These are phyloP conservation scores for Equus przewalskii DNA, from an alignment of 2,113 vertebrate species.

Conservation along the genomic window DNA sequence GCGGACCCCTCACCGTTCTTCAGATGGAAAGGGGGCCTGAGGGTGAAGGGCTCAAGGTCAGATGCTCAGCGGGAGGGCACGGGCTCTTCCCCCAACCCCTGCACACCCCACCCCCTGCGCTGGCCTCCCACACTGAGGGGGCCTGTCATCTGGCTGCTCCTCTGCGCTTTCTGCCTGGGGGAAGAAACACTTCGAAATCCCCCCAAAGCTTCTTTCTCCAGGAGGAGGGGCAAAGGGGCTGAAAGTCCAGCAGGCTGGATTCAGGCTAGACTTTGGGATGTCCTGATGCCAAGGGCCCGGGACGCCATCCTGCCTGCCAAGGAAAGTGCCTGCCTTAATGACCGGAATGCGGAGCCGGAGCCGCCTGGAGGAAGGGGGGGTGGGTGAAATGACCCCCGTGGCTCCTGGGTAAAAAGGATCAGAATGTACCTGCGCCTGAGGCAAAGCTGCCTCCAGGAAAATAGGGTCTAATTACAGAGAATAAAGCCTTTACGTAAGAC, in stretches of 20 bases:
- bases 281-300: neutral
- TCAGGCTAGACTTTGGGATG: neutral
- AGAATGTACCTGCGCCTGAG: neutral
- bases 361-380: neutral
- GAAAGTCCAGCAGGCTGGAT: neutral
- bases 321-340: neutral
- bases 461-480: neutral
- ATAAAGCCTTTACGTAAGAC: neutral
- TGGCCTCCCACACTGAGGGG: neutral
- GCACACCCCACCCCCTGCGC: neutral
- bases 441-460: neutral
- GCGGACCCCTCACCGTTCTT: neutral
- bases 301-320: neutral
- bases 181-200: neutral
- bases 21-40: neutral
- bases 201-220: neutral
- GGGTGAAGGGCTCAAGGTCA: slow-evolving; percentile 67
- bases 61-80: neutral
- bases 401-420: neutral
- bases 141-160: neutral
- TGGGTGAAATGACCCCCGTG: fast-evolving
- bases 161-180: neutral
- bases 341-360: too few species aligned
- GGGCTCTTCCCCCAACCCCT: neutral
- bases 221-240: neutral